These are phyloP conservation scores for Heliconius cydno DNA, from an alignment of 2,888 invertebrate genomes.

Conservation along the genomic window DNA sequence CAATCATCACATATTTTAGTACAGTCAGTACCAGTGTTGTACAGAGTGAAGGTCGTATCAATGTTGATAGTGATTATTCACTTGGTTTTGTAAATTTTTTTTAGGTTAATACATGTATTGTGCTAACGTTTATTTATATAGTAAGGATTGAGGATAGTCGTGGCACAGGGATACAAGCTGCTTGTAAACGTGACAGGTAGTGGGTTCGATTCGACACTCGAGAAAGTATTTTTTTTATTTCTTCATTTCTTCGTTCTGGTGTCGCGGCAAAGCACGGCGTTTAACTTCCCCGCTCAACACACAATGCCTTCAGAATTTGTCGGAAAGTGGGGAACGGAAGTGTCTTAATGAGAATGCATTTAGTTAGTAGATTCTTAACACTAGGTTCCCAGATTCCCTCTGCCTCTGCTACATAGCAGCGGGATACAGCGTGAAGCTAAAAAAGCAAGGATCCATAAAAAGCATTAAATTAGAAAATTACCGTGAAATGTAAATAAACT, in stretches of 20 bases:
- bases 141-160: not conserved
- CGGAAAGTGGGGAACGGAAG: too few relatives aligned
- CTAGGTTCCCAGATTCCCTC: too few relatives aligned
- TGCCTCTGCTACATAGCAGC: too few relatives aligned
- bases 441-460: not conserved
- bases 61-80: slow-evolving; percentile 26
- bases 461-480: not conserved
- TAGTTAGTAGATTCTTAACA: too few relatives aligned
- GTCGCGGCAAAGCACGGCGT: too few relatives aligned
- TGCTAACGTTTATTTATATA: not conserved
- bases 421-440: too few relatives aligned
- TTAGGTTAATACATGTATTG: not conserved
- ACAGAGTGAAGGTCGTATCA: slow-evolving; percentile 35
- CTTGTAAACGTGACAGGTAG: too few relatives aligned
- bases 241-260: too few relatives aligned
- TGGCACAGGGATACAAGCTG: not conserved
- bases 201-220: too few relatives aligned
- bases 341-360: rapidly evolving
- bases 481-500: not conserved
- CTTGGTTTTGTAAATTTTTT: not conserved
- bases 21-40: slow-evolving; percentile 29
- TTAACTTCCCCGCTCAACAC: too few relatives aligned
- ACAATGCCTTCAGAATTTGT: too few relatives aligned
- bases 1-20: slow-evolving; percentile 32
- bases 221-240: too few relatives aligned